A percentile compares a stretch with the other conserved stretches of the same genome.
These are phyloP conservation scores for Cryptomyrus ogoouensis DNA, from an alignment of 2,113 vertebrate genomes.

Conservation along the genomic window DNA sequence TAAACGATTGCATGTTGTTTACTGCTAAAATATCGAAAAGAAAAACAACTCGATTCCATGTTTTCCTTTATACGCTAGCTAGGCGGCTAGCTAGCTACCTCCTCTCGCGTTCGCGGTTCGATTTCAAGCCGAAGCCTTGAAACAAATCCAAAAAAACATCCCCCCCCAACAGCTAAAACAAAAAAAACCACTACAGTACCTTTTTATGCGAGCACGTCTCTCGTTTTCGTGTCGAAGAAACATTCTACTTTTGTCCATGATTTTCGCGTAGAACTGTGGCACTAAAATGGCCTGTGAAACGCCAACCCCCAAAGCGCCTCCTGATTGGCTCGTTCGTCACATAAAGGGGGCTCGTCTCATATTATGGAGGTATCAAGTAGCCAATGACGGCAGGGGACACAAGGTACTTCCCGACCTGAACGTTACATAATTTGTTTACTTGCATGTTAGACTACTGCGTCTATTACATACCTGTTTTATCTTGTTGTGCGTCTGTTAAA, in stretches of 20 bases:
- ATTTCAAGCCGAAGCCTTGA: neutral
- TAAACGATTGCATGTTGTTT: neutral
- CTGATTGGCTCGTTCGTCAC: conserved; percentile 44
- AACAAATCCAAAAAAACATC: neutral
- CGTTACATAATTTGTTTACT: conserved; percentile 50
- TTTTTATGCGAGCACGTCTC: conserved; percentile 52
- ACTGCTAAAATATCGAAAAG: neutral
- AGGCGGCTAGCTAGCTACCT: neutral
- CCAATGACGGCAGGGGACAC: conserved; percentile 5
- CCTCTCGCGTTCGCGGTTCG: neutral
- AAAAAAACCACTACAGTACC: conserved; percentile 30
- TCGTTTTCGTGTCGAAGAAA: conserved; percentile 38
- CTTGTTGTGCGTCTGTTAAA: neutral
- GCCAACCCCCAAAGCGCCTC: neutral
- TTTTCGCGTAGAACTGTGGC: conserved; percentile 14
- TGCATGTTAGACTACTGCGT: neutral
- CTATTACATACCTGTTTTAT: neutral
- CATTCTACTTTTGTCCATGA: conserved; percentile 46
- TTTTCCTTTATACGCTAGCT: neutral
- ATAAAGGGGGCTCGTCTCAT: conserved; percentile 19
- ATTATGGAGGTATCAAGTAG: conserved; percentile 38
- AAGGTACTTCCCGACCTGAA: neutral
- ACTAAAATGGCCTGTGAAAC: conserved; percentile 8
- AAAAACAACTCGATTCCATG: neutral
- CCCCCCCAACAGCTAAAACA: neutral